Evolutionary conservation across 2,888 invertebrate genomes (phyloP).

Genomic region (Coremacera marginata): DNA sequence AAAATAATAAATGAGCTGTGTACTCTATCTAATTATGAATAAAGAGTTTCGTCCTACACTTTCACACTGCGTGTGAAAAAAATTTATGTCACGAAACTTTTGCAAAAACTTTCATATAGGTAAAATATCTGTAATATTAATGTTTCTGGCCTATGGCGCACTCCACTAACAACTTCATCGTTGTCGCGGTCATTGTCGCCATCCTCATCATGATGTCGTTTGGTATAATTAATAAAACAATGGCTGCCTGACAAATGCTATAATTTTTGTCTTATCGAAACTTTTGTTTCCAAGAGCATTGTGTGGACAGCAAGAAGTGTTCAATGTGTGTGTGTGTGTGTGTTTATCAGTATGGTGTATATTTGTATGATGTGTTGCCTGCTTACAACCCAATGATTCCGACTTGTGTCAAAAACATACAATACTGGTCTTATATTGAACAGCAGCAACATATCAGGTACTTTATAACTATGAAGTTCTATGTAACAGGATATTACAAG

Average conservation of each 20-base stretch:
- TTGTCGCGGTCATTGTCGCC: not conserved
- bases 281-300: not conserved
- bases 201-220: not conserved
- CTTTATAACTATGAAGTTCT: not conserved
- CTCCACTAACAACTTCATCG: not conserved
- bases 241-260: conserved; percentile 17
- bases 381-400: no score
- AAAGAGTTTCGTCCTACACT: no score
- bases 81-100: no score
- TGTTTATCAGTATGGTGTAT: not conserved
- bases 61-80: no score
- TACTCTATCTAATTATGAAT: no score
- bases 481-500: not conserved
- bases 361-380: not conserved
- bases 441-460: not conserved
- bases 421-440: not conserved
- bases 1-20: no score
- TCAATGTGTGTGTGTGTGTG: not conserved
- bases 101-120: no score
- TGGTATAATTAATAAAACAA: conserved; percentile 34
- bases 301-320: not conserved
- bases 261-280: conserved; percentile 6
- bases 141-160: no score
- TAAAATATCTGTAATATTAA: no score
- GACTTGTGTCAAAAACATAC: no score